Evolutionary conservation across 2,113 vertebrate genomes (phyloP).

Genomic region (Podocnemis expansa): DNA sequence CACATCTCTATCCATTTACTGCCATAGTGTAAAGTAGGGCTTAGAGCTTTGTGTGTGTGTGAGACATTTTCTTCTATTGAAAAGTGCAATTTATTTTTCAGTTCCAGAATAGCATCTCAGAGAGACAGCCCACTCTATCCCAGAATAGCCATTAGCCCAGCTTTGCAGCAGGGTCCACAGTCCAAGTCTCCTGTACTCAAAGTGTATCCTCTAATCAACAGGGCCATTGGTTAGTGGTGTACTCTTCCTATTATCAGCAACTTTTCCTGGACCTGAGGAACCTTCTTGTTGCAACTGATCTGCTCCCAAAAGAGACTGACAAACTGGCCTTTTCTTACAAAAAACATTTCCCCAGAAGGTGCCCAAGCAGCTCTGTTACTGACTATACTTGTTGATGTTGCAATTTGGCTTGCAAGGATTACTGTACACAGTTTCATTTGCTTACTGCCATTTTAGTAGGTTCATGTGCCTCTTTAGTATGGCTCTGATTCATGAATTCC

Average conservation of each 20-base stretch:
- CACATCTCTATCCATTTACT: no score
- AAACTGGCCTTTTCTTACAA: not conserved
- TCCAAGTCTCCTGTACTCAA: not conserved
- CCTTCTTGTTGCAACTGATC: not conserved
- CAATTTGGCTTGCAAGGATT: not conserved
- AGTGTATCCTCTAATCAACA: not conserved
- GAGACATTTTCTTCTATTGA: no score
- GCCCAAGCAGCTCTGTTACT: not conserved
- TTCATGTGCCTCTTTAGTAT: not conserved
- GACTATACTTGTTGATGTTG: not conserved
- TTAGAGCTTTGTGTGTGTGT: no score
- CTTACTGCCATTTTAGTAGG: not conserved
- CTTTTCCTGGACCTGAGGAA: not conserved
- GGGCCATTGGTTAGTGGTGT: not conserved
- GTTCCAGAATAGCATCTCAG: not conserved
- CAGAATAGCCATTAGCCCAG: not conserved
- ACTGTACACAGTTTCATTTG: not conserved
- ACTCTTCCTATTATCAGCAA: not conserved
- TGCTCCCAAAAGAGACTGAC: not conserved
- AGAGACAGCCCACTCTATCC: not conserved
- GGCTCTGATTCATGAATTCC: not conserved
- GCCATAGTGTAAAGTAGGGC: no score
- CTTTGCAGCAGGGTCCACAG: not conserved
- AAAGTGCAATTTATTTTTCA: not conserved
- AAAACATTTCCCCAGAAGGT: not conserved